Percentiles rank a stretch among this genome's conserved stretches.
Evolutionary conservation across 2,113 vertebrate genomes (phyloP).

Genomic region (Rafetus swinhoei): DNA sequence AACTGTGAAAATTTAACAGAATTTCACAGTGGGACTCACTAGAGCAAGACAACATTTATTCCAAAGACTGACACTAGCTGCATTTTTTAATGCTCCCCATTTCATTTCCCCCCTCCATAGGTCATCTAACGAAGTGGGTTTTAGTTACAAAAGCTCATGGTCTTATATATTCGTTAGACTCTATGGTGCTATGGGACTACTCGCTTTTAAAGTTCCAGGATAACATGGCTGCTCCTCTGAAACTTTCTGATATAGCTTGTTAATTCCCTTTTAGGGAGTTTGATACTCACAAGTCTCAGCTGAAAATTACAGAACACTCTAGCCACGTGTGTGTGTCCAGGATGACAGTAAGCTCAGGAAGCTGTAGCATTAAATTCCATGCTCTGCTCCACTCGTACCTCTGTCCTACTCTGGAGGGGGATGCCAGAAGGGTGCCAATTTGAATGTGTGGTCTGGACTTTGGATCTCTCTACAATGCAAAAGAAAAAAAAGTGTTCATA

Average conservation of each 20-base stretch:
- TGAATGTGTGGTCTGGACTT: not conserved
- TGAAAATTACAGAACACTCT: not conserved
- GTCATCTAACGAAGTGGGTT: no score
- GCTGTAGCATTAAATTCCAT: not conserved
- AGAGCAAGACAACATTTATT: not conserved
- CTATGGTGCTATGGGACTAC: no score
- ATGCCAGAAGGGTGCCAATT: not conserved
- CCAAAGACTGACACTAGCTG: not conserved
- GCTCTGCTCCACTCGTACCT: not conserved
- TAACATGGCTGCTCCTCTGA: no score
- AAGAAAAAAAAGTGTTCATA: no score
- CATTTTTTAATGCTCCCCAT: not conserved
- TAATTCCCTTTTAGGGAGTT: not conserved
- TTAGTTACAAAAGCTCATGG: no score
- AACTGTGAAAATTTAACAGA: not conserved
- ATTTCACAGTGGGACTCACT: not conserved
- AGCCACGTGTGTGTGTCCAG: not conserved
- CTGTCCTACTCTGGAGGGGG: not conserved
- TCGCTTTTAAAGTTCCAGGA: no score
- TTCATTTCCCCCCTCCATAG: not conserved
- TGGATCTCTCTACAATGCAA: no score
- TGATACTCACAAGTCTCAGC: not conserved
- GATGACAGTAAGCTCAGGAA: not conserved
- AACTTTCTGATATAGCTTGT: not conserved
- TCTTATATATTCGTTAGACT: no score